Evolutionary conservation across 2,797 vertebrate genomes (phyloP).

Genomic region (Rhodeus uyekii): DNA sequence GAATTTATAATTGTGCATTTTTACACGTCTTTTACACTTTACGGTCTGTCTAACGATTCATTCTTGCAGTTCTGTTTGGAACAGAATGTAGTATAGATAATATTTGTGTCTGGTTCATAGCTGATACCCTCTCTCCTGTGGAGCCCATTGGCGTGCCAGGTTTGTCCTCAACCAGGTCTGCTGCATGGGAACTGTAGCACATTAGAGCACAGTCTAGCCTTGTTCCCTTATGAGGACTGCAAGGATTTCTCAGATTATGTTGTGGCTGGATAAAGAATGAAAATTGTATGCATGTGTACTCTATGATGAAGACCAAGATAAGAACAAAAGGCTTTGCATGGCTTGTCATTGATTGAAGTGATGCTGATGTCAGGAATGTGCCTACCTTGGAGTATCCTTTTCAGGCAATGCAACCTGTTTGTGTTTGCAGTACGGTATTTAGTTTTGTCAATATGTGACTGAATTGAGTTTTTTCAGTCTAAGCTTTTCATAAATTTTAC

Average conservation of each 20-base stretch:
- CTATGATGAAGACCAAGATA: constrained; percentile 17
- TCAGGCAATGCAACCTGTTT: constrained; percentile 1
- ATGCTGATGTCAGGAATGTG: constrained; percentile 29
- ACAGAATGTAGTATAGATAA: constrained; percentile 54
- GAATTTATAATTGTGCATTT: background rate
- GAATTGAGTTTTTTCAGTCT: background rate
- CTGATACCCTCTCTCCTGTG: constrained; percentile 69
- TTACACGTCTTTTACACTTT: background rate
- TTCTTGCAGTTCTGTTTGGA: background rate
- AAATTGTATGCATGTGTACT: constrained; percentile 68
- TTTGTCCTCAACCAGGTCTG: constrained; percentile 76
- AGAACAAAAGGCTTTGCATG: constrained; percentile 66
- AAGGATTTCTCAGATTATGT: constrained; percentile 25
- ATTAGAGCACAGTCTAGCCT: constrained; percentile 10
- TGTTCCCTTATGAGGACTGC: constrained; percentile 1
- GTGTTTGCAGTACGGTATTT: background rate
- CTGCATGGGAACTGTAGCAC: constrained; percentile 65
- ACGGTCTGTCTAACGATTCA: background rate
- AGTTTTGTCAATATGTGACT: background rate
- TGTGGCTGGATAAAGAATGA: constrained; percentile 56
- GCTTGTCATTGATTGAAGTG: constrained; percentile 59
- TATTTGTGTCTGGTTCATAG: constrained; percentile 81
- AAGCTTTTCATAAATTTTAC: background rate
- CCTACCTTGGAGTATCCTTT: constrained; percentile 6
- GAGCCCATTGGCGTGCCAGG: constrained; percentile 74